Evolutionary conservation across 2,888 invertebrate species (phyloP).

Genomic region (Neocrepidodera transversa): DNA sequence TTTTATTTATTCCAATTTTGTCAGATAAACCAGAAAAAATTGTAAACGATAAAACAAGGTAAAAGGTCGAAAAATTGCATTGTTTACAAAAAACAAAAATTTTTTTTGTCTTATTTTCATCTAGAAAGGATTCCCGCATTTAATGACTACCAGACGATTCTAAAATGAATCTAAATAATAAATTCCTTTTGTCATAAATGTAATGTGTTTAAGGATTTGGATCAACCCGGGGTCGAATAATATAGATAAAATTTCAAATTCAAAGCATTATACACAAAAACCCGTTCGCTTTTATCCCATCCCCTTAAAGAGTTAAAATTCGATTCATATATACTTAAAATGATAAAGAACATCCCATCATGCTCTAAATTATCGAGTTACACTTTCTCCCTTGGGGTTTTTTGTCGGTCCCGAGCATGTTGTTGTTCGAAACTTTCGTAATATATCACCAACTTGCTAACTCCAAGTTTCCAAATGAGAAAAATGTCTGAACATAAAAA

Average conservation of each 20-base stretch:
- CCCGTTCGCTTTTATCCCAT: not conserved
- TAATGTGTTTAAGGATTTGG: too few relatives aligned
- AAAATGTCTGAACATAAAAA: not conserved
- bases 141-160: too few relatives aligned
- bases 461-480: not conserved
- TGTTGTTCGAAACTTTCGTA: conserved; percentile 3
- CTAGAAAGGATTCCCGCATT: too few relatives aligned
- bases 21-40: too few relatives aligned
- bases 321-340: not conserved
- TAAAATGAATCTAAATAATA: too few relatives aligned
- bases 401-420: not conserved
- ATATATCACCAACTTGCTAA: conserved; percentile 1
- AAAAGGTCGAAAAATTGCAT: too few relatives aligned
- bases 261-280: not conserved
- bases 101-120: too few relatives aligned
- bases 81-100: too few relatives aligned
- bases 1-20: too few relatives aligned
- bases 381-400: conserved; percentile 4
- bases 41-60: too few relatives aligned
- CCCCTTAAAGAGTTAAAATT: not conserved
- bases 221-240: too few relatives aligned
- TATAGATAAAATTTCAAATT: not conserved
- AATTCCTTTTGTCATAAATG: too few relatives aligned
- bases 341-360: not conserved
- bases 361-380: not conserved